Conservation (phyloP, 2,113 vertebrate species). For the Ictalurus furcatus region DNA sequence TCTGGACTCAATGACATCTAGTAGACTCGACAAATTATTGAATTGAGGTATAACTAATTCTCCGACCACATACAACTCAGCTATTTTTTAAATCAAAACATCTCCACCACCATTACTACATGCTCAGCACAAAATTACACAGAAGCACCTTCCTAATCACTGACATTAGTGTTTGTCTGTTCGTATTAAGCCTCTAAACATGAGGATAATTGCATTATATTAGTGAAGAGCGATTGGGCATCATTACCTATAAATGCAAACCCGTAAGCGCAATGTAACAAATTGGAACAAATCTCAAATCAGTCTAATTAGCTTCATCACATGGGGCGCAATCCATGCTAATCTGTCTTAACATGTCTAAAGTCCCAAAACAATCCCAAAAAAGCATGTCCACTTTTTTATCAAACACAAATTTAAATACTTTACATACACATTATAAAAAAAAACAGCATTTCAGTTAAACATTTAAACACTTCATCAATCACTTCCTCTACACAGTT, state of each 20-base stretch:
- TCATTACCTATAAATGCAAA: conserved; percentile 43
- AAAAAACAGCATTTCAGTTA: neutral
- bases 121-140: neutral
- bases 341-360: neutral
- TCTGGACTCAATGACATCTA: neutral
- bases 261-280: conserved; percentile 25
- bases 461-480: neutral
- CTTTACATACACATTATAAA: neutral
- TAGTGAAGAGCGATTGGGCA: conserved; percentile 36
- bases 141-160: conserved; percentile 17
- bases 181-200: conserved; percentile 35
- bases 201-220: conserved; percentile 36
- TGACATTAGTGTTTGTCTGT: conserved; percentile 40
- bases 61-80: neutral
- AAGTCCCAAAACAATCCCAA: neutral
- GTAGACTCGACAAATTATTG: neutral
- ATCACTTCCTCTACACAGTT: too few species aligned
- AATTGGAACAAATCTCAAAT: conserved; percentile 14
- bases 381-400: neutral
- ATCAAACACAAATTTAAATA: neutral
- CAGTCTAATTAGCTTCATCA: conserved; percentile 22
- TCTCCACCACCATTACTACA: neutral
- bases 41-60: neutral
- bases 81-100: neutral
- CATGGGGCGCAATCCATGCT: neutral